Base-by-base conservation (phyloP, 2,888 invertebrate genomes). In the Hylaea fasciaria region DNA sequence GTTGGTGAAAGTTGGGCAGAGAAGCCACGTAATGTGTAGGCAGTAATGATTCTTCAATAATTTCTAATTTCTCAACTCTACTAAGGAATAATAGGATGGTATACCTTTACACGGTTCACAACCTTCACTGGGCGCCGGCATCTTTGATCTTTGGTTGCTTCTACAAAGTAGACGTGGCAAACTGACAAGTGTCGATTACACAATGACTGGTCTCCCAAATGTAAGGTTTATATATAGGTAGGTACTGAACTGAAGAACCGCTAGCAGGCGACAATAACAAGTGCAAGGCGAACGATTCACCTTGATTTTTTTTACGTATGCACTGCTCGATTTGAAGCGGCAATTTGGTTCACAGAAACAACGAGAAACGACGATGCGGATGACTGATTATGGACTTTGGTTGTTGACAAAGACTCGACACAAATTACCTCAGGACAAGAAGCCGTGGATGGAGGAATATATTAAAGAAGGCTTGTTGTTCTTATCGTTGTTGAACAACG, bases 61-160 rank as follows among this genome's bases (percentile, higher is more conserved):
- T n/a, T n/a, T n/a, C 5, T 22, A 22, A 22, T 22, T 22, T 3
- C 22, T 22, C 2, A 22, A 22, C 22, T 22, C 22, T 22, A 22
- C 22, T 5, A 3, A 22, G 22, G 22, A 40, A 14, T 14, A 1
- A 40, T 40, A 14, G n/a, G 12, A 17, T 29, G 28, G 39, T 11
- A 61, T 85, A 94, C 94, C 93, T 87, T 93, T 93, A 78, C 93
- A 93, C 39, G 92, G 22, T 22, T 22, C 22, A 22, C 22, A 22
- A 22, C 22, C 78, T 70, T 94, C 94, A 68, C 90, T 88, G 13
- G 94, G 94, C 28, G 93, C 92, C 66, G 94, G 93, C 94, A 94
- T 94, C 50, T 81, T 86, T 69, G 16, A 32, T 32, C 32, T 32
- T 32, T 32, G 32, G 32, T 37, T 37, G 7, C 12, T 3, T 22